These are phyloP conservation scores for Patiria miniata DNA, from an alignment of 35 echinoderm and acorn worm genomes.

Conservation along the genomic window DNA sequence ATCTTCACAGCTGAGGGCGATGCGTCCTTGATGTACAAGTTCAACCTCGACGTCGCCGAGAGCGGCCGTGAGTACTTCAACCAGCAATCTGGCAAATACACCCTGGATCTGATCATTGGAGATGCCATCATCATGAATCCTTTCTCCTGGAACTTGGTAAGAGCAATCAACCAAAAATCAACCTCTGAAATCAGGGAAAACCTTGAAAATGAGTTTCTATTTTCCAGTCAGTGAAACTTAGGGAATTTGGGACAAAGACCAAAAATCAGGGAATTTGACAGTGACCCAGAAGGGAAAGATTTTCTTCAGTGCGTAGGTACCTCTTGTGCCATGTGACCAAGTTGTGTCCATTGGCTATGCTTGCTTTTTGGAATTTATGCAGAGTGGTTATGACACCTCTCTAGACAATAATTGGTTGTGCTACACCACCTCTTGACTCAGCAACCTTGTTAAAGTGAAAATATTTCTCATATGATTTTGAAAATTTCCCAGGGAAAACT, in stretches of 20 bases:
- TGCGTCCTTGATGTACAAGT: constrained; percentile 52
- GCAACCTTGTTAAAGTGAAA: too few species aligned
- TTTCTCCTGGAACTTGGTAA: constrained; percentile 90
- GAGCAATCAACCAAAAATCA: background rate
- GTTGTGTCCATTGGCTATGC: too few species aligned
- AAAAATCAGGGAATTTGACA: too few species aligned
- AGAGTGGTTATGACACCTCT: too few species aligned
- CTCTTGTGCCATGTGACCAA: background rate
- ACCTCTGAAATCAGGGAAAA: background rate
- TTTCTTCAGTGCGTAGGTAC: too few species aligned
- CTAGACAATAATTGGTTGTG: too few species aligned
- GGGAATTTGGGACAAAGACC: background rate
- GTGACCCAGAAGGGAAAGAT: too few species aligned
- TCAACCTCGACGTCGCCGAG: constrained; percentile 81
- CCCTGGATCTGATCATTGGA: constrained; percentile 81
- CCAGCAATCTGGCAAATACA: constrained; percentile 80
- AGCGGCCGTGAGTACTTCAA: constrained; percentile 93
- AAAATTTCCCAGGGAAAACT: too few species aligned
- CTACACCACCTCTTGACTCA: too few species aligned
- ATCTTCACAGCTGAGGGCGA: constrained; percentile 85
- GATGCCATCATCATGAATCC: constrained; percentile 95
- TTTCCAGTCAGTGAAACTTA: background rate
- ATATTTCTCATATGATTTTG: too few species aligned
- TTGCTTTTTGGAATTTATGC: too few species aligned
- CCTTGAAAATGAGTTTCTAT: background rate